These are phyloP conservation scores for Paratrypauchen microcephalus DNA, from an alignment of 2,797 vertebrate species.

Conservation along the genomic window DNA sequence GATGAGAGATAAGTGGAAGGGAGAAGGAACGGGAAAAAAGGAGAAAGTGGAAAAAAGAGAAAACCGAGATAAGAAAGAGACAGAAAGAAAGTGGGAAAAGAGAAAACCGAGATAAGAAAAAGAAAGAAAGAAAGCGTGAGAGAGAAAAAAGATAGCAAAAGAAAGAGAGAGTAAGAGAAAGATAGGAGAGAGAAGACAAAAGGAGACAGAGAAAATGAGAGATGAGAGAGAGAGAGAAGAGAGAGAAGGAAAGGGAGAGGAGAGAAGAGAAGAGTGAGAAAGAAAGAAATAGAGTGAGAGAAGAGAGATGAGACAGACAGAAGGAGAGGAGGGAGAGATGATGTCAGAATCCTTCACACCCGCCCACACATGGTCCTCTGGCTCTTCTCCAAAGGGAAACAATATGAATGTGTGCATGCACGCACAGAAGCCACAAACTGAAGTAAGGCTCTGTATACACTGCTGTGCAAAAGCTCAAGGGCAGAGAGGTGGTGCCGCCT, in stretches of 20 bases:
- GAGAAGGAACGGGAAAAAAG: no score
- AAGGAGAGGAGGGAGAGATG: constrained; percentile 49
- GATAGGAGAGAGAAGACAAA: constrained; percentile 46
- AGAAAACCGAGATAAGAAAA: no score
- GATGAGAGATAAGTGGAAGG: no score
- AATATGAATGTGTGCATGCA: constrained; percentile 15
- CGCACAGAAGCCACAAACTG: constrained; percentile 31
- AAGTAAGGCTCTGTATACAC: neutral
- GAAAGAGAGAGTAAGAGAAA: no score
- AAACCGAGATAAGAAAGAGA: no score
- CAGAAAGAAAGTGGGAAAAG: no score
- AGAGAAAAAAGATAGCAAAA: no score
- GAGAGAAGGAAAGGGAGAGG: constrained; percentile 41
- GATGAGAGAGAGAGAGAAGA: neutral
- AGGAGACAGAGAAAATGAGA: no score
- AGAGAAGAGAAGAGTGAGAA: constrained; percentile 41
- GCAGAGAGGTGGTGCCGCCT: neutral
- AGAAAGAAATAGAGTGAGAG: no score
- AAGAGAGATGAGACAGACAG: no score
- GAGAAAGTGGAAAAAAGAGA: no score
- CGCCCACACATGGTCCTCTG: constrained; percentile 64
- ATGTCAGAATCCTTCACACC: constrained; percentile 77
- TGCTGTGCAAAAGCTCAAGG: neutral
- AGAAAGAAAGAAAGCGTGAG: no score
- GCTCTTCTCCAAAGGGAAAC: constrained; percentile 26